Evolutionary conservation across 2,797 vertebrate genomes (phyloP).

Genomic region (Paratrypauchen microcephalus): DNA sequence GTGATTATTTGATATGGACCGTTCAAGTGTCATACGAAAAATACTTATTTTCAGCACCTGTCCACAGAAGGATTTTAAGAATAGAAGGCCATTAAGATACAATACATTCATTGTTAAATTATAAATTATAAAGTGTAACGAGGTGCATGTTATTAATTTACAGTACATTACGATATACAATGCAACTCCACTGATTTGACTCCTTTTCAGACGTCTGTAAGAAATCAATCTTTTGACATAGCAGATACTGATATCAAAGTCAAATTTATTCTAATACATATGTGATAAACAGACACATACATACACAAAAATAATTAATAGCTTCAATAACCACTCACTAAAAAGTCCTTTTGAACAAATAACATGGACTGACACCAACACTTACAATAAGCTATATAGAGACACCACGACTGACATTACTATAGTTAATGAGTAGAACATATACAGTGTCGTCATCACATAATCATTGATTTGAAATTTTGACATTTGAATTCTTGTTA

Average conservation of each 20-base stretch:
- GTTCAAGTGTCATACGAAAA: neutral
- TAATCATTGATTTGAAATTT: slow-evolving; percentile 3
- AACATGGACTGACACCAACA: slow-evolving; percentile 12
- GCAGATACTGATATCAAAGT: neutral
- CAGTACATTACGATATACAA: neutral
- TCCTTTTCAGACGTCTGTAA: neutral
- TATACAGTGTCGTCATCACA: neutral
- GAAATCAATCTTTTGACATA: neutral
- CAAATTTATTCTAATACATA: slow-evolving; percentile 23
- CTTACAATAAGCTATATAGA: slow-evolving; percentile 5
- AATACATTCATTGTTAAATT: neutral
- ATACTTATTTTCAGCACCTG: neutral
- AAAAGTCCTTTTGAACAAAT: slow-evolving; percentile 21
- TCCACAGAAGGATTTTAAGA: too few species aligned
- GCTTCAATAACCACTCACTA: slow-evolving; percentile 12
- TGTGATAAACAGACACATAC: slow-evolving; percentile 40
- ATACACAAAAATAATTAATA: slow-evolving; percentile 33
- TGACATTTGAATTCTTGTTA: neutral
- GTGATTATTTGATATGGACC: neutral
- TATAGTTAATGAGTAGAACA: neutral
- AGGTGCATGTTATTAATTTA: neutral
- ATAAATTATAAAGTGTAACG: neutral
- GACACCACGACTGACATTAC: slow-evolving; percentile 3
- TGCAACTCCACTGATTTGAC: neutral
- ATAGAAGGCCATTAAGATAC: too few species aligned